Evolutionary conservation across 2,888 invertebrate genomes (phyloP), one percentile per base, ranked within the genome.

Genomic region (Cataglyphis livida): DNA sequence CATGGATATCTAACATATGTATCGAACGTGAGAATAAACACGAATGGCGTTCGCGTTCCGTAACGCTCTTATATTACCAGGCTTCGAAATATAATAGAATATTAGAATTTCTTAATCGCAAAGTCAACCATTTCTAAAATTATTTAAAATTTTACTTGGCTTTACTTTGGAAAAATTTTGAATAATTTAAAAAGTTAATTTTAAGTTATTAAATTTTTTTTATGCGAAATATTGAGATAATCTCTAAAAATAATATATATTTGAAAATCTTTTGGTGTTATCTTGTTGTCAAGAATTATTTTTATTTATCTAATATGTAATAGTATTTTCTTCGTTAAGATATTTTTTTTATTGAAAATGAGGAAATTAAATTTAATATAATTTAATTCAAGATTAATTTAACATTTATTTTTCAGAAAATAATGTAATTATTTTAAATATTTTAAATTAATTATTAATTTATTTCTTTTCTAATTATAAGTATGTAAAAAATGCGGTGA

Each of bases 1-100:
- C 48, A 73, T 9, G 41, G 61, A 65, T 75, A 71, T 76, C 76
- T 82, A 85, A 89, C 81, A 62, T 87, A 88, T 82, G 87, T 76
- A 64, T n/a, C 57, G 68, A 64, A 88, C 87, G 85, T 85, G 88
- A 73, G 38, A 57, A 83, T 41, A 35, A 57, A 76, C 38, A 62
- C 62, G 68, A 61, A 79, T 68, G 68, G 48, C 59, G 61, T 35
- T 66, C 59, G 59, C 32, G 32, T 59, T 59, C 18, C 32, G 41
- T 76, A 74, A 74, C 65, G 25, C 7, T 51, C n/a, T 51, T 51
- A 51, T 7, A 51, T 51, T n/a, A 51, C 51, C n/a, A 41, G 57
- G 21, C 57, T 61, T 70, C 35, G 70, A 78, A 44, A 61, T 71
- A 48, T 48, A 35, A 38, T 44, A 44, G 48, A 59, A 61, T 35